Evolutionary conservation across 2,113 vertebrate species (phyloP), one percentile per base, ranked within the genome.

Genomic region (Cyphomyrus discorhynchus): DNA sequence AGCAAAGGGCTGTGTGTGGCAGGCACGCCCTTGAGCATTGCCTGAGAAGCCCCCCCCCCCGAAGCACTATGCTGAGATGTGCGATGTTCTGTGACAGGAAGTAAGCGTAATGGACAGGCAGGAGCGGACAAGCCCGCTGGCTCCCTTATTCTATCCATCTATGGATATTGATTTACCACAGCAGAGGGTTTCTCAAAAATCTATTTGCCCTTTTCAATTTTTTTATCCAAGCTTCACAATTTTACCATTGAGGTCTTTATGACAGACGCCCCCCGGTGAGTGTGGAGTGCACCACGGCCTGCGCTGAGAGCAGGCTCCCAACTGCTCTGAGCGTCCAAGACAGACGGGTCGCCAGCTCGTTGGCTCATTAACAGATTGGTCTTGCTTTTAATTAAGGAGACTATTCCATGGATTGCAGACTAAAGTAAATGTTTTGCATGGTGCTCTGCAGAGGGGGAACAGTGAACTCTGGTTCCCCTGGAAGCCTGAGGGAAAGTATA

Each of bases 361-460:
- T 88, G 89, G 70, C 88, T 88, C 90, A 93, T 92, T 91, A 92
- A 89, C 56, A 90, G 58, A 66, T 66, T 82, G 70, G 74, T 50
- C 89, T 88, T 46, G 90, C 92, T 80, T 80, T 91, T 89, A 90
- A 86, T 90, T 88, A 88, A 87, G 47, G 47, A 31, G 46, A 87
- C 35, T 31, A 24, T 8, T 27, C 13, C 86, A 80, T 90, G 17
- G 89, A 90, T 90, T 80, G 47, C 53, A 62, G n/a, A 42, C 74
- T 53, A 11, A 77, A 39, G 49, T 53, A 46, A 56, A 52, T 27
- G 85, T 53, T 86, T 58, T 53, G 62, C 17, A 62, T 9, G 56
- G n/a, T 53, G 50, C 46, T 42, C 77, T 19, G 80, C 24, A 35
- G 15, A 80, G 58, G 49, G 82, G 82, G 45, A n/a, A 46, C 45